These are phyloP conservation scores for Eilema sororculum DNA, from an alignment of 2,888 invertebrate species.

Conservation along the genomic window DNA sequence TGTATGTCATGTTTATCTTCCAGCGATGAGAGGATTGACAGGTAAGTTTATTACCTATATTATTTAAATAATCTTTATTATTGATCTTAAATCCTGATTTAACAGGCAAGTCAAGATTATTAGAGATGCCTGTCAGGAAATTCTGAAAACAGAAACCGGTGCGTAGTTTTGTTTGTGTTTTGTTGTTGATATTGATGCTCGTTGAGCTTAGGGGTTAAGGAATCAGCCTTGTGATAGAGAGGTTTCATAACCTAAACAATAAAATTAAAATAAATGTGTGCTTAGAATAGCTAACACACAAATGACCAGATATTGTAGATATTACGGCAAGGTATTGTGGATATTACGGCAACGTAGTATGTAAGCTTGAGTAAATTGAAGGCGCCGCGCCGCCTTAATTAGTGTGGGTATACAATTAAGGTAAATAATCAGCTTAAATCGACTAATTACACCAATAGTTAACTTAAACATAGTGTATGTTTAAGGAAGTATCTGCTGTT, in stretches of 20 bases:
- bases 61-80: not conserved
- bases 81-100: not conserved
- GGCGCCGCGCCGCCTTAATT: not conserved
- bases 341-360: not conserved
- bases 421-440: not conserved
- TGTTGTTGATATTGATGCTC: too few relatives aligned
- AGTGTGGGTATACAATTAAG: not conserved
- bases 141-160: not conserved
- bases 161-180: not conserved
- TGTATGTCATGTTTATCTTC: constrained; percentile 72
- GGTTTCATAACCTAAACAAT: too few relatives aligned
- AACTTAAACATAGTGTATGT: not conserved
- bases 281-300: not conserved
- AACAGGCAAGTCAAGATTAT: not conserved
- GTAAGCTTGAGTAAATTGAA: not conserved
- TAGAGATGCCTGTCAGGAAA: not conserved
- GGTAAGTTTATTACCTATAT: constrained; percentile 61
- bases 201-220: too few relatives aligned
- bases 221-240: too few relatives aligned
- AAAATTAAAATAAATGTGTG: too few relatives aligned
- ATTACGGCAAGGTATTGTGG: not conserved
- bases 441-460: not conserved
- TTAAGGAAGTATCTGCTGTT: too few relatives aligned
- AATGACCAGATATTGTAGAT: too few relatives aligned
- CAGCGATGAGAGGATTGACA: constrained; percentile 64